phyloP scores from a whole-genome alignment of 2,888 invertebrate species.

The Busseola fusca region DNA sequence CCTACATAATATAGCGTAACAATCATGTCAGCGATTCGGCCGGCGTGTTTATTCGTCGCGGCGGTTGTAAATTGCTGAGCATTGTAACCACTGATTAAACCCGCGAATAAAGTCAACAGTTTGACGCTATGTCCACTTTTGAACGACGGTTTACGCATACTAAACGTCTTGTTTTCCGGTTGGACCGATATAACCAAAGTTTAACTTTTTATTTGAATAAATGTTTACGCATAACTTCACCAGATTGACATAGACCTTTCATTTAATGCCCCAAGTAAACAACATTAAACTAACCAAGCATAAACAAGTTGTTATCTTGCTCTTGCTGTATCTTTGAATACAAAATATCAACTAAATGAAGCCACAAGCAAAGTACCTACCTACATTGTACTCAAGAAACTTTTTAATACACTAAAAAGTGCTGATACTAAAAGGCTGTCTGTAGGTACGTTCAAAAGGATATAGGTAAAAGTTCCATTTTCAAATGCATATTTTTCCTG shows the following conservation, averaged over 20 bases:
- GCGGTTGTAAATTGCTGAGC: constrained; percentile 50
- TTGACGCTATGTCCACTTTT: constrained; percentile 44
- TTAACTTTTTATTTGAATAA: constrained; percentile 9
- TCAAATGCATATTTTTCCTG: constrained; percentile 29
- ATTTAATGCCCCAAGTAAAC: constrained; percentile 38
- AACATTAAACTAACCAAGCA: constrained; percentile 18
- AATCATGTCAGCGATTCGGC: constrained; percentile 65
- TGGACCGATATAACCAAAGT: constrained; percentile 16
- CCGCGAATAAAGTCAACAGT: constrained; percentile 52
- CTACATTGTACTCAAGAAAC: background rate
- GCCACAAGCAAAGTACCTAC: background rate
- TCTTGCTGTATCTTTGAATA: constrained; percentile 4
- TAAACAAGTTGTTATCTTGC: constrained; percentile 25
- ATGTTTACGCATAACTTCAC: constrained; percentile 24
- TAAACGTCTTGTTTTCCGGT: constrained; percentile 52
- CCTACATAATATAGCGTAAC: constrained; percentile 67
- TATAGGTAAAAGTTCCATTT: constrained; percentile 23
- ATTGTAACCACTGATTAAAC: constrained; percentile 53
- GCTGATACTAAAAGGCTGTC: constrained; percentile 9
- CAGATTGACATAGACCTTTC: constrained; percentile 32
- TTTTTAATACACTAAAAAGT: constrained; percentile 43
- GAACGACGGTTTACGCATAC: constrained; percentile 43
- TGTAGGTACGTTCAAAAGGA: constrained; percentile 6
- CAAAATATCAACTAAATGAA: constrained; percentile 23
- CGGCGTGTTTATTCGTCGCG: constrained; percentile 56